A percentile compares a stretch with the other conserved stretches of the same genome.
Conservation (phyloP, 2,113 vertebrate species). For the Elachura formosa region DNA sequence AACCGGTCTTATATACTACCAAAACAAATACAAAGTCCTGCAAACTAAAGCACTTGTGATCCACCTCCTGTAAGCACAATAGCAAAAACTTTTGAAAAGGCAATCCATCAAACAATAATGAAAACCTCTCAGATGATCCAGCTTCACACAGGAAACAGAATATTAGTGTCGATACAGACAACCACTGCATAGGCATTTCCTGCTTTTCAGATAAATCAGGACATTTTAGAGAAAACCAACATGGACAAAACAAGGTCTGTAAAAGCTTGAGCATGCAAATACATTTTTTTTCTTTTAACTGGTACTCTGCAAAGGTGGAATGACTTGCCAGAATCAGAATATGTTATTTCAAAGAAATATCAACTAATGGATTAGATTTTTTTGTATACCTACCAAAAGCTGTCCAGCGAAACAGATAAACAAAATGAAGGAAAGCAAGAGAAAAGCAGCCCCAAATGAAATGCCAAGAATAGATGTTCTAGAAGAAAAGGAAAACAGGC, state of each 20-base stretch:
- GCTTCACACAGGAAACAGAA: not conserved
- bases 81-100: not conserved
- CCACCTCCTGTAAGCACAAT: not conserved
- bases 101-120: not conserved
- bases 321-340: not conserved
- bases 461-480: constrained; percentile 88
- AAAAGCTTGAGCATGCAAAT: not conserved
- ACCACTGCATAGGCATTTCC: not conserved
- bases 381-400: constrained; percentile 83
- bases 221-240: not conserved
- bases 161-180: not conserved
- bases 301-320: not conserved
- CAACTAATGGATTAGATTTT: not conserved
- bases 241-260: not conserved
- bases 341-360: not conserved
- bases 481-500: constrained; percentile 42
- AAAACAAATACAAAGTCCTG: not conserved
- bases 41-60: not conserved
- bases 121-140: not conserved
- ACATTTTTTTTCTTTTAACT: not conserved
- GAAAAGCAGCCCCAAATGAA: constrained; percentile 89
- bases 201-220: not conserved
- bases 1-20: not conserved
- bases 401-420: constrained; percentile 93
- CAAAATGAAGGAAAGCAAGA: constrained; percentile 88